Evolutionary conservation across 2,113 vertebrate genomes (phyloP), one percentile per base, ranked within the genome.

Genomic region (Daphoenositta chrysoptera): DNA sequence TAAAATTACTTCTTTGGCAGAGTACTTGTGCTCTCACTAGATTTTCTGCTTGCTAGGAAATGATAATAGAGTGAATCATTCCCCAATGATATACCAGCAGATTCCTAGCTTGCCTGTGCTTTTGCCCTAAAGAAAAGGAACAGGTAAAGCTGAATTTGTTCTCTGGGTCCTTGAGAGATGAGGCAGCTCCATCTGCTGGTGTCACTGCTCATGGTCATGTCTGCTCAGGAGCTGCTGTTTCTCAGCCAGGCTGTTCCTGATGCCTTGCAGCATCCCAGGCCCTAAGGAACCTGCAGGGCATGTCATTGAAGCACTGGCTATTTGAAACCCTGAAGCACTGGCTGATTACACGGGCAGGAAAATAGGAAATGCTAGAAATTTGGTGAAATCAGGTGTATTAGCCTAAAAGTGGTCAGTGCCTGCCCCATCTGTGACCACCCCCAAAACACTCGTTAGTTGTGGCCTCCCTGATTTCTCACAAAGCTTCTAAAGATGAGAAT

Each of bases 161-260:
- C 61, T 76, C 79, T 79, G 8, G 0, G n/a, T 50, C 24, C 28
- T 60, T 86, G 44, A 20, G 22, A 60, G 64, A 53, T 12, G 71
- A 44, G 77, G 71, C 92, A 96, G 96, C 93, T 92, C 96, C 93
- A 95, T 95, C 94, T 97, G 88, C 88, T 86, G 96, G 92, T 83
- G 13, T 51, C 60, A 8, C 22, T 51, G 80, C 22, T 94, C 8
- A 0, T 35, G 37, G 40, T 23, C 42, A 5, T 14, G 35, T 75
- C 35, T 51, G 47, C 31, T 66, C 16, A 18, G 35, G 33, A 70
- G 31, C 89, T 72, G 45, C 84, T 21, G 2, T 28, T 51, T 82
- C 54, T 47, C 60, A 56, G 0, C 30, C 9, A 2, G 10, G 11
- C 20, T 39, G 35, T 22, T 70, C 2, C 47, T 47, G 68, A 28